phyloP scores from a whole-genome alignment of 2,113 vertebrate species.

The Ammodytes marinus region DNA sequence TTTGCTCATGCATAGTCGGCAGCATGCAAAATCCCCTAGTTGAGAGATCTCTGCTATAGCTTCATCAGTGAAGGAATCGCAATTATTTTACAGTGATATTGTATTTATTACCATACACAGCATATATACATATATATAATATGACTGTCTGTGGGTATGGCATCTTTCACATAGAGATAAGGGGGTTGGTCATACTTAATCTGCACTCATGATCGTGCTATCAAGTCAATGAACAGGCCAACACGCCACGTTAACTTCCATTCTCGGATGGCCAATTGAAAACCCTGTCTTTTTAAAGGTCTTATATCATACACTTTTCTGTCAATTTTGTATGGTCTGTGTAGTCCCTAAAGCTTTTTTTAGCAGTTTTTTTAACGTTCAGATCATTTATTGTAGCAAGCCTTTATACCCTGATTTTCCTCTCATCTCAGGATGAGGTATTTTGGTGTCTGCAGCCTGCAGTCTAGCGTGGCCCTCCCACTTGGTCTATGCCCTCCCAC shows the following conservation, averaged over 20 bases:
- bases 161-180: constrained; percentile 17
- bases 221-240: constrained; percentile 1
- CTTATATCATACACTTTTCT: no score
- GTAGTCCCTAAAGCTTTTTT: no score
- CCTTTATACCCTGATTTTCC: no score
- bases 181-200: not conserved
- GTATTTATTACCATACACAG: constrained; percentile 14
- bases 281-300: constrained; percentile 28
- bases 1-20: constrained; percentile 9
- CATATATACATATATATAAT: not conserved
- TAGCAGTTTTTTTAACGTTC: no score
- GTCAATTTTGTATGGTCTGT: no score
- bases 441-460: no score
- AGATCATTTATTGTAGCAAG: no score
- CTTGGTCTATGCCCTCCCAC: no score
- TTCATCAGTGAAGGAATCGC: constrained; percentile 25
- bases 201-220: constrained; percentile 24
- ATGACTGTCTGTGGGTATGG: not conserved
- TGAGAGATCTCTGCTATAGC: constrained; percentile 27
- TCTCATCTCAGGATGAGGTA: no score
- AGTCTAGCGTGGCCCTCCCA: no score
- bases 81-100: constrained; percentile 19
- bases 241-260: not conserved
- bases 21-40: constrained; percentile 19
- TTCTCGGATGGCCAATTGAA: not conserved